Conservation (phyloP, 2,888 invertebrate species). For the Hetaerina titia region DNA sequence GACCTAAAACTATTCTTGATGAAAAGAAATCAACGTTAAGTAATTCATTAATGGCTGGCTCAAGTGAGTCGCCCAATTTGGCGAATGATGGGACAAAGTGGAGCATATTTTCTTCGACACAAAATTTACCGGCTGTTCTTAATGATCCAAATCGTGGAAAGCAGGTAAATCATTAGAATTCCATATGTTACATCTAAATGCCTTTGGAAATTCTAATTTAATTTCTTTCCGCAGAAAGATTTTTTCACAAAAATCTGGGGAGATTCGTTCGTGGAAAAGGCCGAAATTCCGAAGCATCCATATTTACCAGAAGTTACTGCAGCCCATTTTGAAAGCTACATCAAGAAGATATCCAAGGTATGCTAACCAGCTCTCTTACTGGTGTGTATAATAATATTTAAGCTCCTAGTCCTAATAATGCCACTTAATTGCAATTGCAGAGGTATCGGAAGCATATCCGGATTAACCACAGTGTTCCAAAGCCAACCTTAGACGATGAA, state of each 20-base stretch:
- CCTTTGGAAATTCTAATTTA: neutral
- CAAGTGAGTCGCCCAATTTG: conserved; percentile 68
- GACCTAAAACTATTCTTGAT: conserved; percentile 41
- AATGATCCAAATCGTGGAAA: conserved; percentile 97
- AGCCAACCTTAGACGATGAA: conserved; percentile 75
- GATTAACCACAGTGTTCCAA: conserved; percentile 75
- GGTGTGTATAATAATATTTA: neutral
- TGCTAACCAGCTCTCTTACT: conserved; percentile 68
- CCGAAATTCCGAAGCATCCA: conserved; percentile 87
- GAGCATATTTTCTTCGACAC: conserved; percentile 94
- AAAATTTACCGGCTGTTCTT: conserved; percentile 96
- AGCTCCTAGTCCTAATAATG: neutral
- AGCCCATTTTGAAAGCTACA: conserved; percentile 92
- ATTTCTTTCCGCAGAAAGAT: conserved; percentile 78
- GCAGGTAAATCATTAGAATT: conserved; percentile 79
- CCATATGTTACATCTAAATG: neutral
- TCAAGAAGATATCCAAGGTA: conserved; percentile 85
- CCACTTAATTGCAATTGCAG: conserved; percentile 73
- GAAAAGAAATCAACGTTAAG: conserved; percentile 58
- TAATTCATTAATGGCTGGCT: conserved; percentile 69
- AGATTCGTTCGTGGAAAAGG: conserved; percentile 90
- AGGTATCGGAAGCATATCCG: conserved; percentile 78
- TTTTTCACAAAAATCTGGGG: conserved; percentile 99
- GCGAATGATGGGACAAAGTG: conserved; percentile 77
- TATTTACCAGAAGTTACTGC: conserved; percentile 90